These are phyloP conservation scores for Aricia agestis DNA, from an alignment of 1,140 invertebrate species.

Conservation along the genomic window DNA sequence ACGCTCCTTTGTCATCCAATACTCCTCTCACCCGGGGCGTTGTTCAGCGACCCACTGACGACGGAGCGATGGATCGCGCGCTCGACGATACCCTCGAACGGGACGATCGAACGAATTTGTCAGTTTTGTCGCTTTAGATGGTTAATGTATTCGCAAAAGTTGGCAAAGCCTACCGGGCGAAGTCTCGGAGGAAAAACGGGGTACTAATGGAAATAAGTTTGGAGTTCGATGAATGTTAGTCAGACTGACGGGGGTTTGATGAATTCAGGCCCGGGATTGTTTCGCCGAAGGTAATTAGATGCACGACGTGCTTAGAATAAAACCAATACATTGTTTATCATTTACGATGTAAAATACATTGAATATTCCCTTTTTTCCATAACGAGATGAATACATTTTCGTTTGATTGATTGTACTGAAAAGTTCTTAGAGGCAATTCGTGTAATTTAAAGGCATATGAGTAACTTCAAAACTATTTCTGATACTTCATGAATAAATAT, in stretches of 20 bases:
- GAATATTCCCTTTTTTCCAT: neutral
- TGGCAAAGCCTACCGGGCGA: constrained; percentile 48
- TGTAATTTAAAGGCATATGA: neutral
- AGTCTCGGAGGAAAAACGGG: constrained; percentile 56
- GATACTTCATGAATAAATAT: neutral
- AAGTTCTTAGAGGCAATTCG: neutral
- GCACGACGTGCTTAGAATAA: constrained; percentile 26
- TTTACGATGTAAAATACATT: constrained; percentile 12
- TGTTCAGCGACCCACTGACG: neutral
- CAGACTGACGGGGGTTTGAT: constrained; percentile 28
- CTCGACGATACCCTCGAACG: no score
- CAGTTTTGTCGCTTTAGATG: constrained; percentile 46
- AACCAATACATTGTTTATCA: constrained; percentile 24
- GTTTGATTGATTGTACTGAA: neutral
- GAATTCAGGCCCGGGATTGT: constrained; percentile 35
- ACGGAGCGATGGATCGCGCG: constrained; percentile 20
- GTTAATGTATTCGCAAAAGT: constrained; percentile 67
- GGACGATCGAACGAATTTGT: constrained; percentile 43
- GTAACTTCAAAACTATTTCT: no score
- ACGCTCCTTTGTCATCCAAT: constrained; percentile 15
- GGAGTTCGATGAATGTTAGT: constrained; percentile 44
- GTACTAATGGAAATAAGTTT: constrained; percentile 59
- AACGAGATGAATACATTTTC: neutral
- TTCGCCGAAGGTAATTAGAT: constrained; percentile 43
- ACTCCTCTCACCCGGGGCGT: neutral